These are phyloP conservation scores for Melitaea athalia DNA, from an alignment of 2,888 invertebrate species.

Conservation along the genomic window DNA sequence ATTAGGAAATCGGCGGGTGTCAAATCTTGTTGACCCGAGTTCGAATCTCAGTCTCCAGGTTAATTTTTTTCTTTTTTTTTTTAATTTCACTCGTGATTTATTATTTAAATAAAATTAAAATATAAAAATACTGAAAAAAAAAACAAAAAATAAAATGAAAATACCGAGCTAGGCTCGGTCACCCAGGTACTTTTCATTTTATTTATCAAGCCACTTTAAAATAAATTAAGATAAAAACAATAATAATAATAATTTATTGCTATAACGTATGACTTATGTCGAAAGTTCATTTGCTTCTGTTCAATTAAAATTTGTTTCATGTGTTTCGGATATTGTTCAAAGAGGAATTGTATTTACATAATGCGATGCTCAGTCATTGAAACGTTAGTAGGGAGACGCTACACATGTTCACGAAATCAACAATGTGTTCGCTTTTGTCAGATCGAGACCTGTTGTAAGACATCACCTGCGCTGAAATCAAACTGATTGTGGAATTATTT, in stretches of 20 bases:
- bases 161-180: too few relatives aligned
- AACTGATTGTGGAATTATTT: neutral
- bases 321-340: slow-evolving; percentile 11
- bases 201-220: too few relatives aligned
- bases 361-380: slow-evolving; percentile 57
- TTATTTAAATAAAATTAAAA: too few relatives aligned
- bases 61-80: too few relatives aligned
- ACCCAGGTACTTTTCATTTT: too few relatives aligned
- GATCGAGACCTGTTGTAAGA: slow-evolving; percentile 33
- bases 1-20: too few relatives aligned
- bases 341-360: slow-evolving; percentile 24
- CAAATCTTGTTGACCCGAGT: too few relatives aligned
- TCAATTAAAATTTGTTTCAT: neutral
- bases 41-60: too few relatives aligned
- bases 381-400: slow-evolving; percentile 62
- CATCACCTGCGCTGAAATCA: slow-evolving; percentile 6
- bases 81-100: too few relatives aligned
- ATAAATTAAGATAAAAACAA: neutral
- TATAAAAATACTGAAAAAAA: too few relatives aligned
- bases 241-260: neutral
- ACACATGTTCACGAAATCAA: slow-evolving; percentile 56
- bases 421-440: slow-evolving; percentile 42
- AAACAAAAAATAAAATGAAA: too few relatives aligned
- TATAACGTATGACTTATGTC: neutral
- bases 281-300: neutral